These are phyloP conservation scores for Serranochromis macrocephalus DNA, from an alignment of 2,113 vertebrate genomes.

Conservation along the genomic window DNA sequence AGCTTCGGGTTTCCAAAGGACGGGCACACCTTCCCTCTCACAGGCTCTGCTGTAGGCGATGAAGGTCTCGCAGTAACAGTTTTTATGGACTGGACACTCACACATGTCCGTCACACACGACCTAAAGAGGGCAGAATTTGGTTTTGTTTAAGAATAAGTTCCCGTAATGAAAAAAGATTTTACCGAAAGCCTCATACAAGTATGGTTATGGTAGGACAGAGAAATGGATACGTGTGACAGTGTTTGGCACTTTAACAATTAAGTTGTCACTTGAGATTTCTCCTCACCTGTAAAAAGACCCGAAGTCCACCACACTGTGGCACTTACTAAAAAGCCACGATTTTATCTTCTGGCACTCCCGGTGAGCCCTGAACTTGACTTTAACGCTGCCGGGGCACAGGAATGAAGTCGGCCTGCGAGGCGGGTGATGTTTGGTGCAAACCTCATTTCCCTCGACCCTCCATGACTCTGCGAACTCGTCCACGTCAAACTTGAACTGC, in stretches of 20 bases:
- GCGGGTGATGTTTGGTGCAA: constrained; percentile 72
- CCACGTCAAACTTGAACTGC: constrained; percentile 93
- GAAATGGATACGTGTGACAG: not conserved
- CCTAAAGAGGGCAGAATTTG: constrained; percentile 55
- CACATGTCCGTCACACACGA: constrained; percentile 99
- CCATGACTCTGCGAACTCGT: constrained; percentile 96
- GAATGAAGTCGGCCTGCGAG: constrained; percentile 76
- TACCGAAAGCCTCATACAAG: not conserved
- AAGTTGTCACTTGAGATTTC: not conserved
- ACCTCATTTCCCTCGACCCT: constrained; percentile 88
- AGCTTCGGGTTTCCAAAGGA: constrained; percentile 83
- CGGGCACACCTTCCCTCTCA: constrained; percentile 81
- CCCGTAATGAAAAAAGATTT: not conserved
- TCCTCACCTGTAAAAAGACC: constrained; percentile 83
- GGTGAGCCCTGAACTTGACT: constrained; percentile 88
- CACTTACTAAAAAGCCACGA: constrained; percentile 93
- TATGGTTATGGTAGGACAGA: not conserved
- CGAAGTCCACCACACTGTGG: constrained; percentile 85
- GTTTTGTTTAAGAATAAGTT: not conserved
- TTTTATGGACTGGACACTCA: constrained; percentile 93
- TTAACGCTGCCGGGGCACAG: constrained; percentile 86
- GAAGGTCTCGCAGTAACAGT: constrained; percentile 97
- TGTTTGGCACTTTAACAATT: not conserved
- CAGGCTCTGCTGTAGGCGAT: constrained; percentile 91
- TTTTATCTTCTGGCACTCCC: constrained; percentile 95